Percentiles rank a stretch among this genome's conserved stretches.
These are phyloP conservation scores for Idaea biselata DNA, from an alignment of 2,888 invertebrate genomes.

Conservation along the genomic window DNA sequence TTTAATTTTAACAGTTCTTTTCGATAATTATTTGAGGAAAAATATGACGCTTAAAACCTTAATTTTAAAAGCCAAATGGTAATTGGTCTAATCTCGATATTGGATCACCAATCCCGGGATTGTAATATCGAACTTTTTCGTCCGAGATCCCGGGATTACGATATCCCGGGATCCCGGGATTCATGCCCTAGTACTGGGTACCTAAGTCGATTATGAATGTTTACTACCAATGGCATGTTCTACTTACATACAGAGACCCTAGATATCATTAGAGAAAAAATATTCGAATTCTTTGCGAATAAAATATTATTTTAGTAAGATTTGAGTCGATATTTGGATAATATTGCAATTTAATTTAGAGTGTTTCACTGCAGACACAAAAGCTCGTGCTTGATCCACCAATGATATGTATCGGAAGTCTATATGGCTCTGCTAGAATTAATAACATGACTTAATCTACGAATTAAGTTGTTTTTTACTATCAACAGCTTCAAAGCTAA, in stretches of 20 bases:
- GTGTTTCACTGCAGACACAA: not conserved
- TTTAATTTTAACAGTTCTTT: no score
- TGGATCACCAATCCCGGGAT: no score
- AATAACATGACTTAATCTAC: not conserved
- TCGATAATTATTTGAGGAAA: no score
- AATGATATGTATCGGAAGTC: not conserved
- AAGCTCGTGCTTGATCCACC: not conserved
- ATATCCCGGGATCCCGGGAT: no score
- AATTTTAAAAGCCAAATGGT: no score
- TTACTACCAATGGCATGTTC: not conserved
- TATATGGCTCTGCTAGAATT: slow-evolving; percentile 10
- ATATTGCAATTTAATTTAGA: not conserved
- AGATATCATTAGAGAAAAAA: not conserved
- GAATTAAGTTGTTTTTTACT: not conserved
- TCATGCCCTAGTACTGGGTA: no score
- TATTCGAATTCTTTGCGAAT: not conserved
- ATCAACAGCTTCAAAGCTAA: not conserved
- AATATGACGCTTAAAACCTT: no score
- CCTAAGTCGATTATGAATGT: not conserved
- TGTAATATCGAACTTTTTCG: no score
- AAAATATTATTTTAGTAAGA: not conserved
- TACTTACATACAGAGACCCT: not conserved
- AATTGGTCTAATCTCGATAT: no score
- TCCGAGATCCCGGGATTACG: no score
- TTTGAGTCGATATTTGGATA: not conserved